Base-by-base conservation (phyloP, 2,888 invertebrate species). In the Pecten maximus region DNA sequence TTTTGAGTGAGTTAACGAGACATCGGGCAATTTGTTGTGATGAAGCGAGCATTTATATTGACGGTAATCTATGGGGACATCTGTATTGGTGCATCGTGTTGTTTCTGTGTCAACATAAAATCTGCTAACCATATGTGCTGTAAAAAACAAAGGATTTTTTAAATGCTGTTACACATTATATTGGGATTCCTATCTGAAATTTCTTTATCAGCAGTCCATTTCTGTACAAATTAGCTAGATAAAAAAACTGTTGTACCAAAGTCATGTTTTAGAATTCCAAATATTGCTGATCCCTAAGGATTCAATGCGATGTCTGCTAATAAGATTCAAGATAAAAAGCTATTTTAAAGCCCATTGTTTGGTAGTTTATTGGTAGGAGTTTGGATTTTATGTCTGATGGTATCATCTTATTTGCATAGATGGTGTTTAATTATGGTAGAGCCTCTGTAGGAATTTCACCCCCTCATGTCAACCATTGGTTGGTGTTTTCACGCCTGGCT, bases 341-440 rank as follows among this genome's bases (percentile, higher is more conserved):
- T 74, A 35, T 74, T 74, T 74, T 74, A 74, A 74, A 74, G 74
- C 35, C 74, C 74, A 74, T 74, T 74, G 74, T 74, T 74, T 74
- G 74, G 28, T 74, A 74, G 35, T 74, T 74, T 74, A 74, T 74
- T 74, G 74, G 74, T 35, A 74, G 35, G 35, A 23, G 74, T 74
- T 74, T 74, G 74, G 35, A 28, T 74, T 74, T 74, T 74, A 74
- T 74, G 74, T 74, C 74, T 10, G 74, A 74, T 74, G 28, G 4
- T 74, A 74, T 74, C 74, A 28, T 15, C 74, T 28, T 35, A 74
- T 74, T 74, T 74, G 74, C 74, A 74, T 74, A 74, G 74, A 74
- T 74, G 74, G 74, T 74, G 74, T 74, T 74, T 74, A 28, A 74
- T 74, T 74, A 74, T 35, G 74, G 8, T 74, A 35, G 28, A 35